Percentiles rank a stretch among this genome's conserved stretches.
Conservation (phyloP, 2,113 vertebrate genomes). For the Accipiter virgatus region DNA sequence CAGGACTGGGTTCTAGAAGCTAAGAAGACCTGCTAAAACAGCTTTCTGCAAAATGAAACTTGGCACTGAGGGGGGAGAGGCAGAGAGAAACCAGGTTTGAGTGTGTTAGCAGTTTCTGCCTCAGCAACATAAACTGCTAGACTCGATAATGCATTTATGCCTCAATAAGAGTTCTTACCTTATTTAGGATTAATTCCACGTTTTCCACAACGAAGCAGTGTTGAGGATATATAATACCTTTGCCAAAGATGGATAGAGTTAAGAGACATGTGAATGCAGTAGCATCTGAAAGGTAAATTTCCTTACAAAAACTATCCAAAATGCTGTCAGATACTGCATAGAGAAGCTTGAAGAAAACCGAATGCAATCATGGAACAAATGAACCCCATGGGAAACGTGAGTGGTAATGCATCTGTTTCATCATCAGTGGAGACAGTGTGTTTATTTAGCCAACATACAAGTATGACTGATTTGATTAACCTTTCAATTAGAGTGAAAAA, state of each 20-base stretch:
- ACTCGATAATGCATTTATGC: not conserved
- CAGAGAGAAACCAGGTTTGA: not conserved
- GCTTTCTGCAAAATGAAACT: not conserved
- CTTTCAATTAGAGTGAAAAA: slow-evolving; percentile 60
- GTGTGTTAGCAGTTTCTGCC: not conserved
- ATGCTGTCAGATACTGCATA: not conserved
- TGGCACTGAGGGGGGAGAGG: not conserved
- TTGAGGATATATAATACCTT: not conserved
- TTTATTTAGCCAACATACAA: slow-evolving; percentile 56
- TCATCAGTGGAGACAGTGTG: slow-evolving; percentile 38
- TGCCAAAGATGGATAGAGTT: not conserved
- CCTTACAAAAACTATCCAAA: not conserved
- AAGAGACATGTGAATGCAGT: not conserved
- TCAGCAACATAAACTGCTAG: not conserved
- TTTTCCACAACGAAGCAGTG: not conserved
- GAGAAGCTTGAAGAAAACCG: not conserved
- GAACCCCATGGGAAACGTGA: not conserved
- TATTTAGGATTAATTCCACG: not conserved
- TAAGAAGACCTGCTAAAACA: not conserved
- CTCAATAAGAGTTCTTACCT: not conserved
- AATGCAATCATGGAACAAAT: not conserved
- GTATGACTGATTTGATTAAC: slow-evolving; percentile 67
- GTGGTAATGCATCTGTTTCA: slow-evolving; percentile 43
- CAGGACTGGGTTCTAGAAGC: not conserved
- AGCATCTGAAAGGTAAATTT: slow-evolving; percentile 1